Percentiles rank a stretch among this genome's conserved stretches.
Conservation (phyloP, 2,113 vertebrate species). For the Lonchura striata region DNA sequence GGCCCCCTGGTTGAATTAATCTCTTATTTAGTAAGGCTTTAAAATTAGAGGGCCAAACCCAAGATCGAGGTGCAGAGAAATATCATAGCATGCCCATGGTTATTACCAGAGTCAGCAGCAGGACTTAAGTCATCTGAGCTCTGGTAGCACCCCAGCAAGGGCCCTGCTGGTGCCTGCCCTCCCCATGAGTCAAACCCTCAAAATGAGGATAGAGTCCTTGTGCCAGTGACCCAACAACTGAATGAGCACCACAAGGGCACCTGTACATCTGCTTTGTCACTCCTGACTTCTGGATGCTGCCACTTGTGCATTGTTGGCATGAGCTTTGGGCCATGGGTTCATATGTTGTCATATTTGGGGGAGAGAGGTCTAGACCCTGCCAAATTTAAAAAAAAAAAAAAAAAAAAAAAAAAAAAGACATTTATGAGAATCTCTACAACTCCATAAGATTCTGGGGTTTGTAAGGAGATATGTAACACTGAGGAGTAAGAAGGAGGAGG, state of each 20-base stretch:
- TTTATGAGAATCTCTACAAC: not conserved
- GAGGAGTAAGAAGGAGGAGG: not conserved
- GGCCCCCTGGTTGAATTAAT: not conserved
- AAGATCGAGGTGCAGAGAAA: not conserved
- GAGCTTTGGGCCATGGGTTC: not conserved
- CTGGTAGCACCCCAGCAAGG: not conserved
- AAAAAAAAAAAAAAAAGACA: not conserved
- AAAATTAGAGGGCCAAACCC: not conserved
- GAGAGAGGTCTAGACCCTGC: not conserved
- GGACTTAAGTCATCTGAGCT: not conserved
- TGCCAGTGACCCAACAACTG: not conserved
- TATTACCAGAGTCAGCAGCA: not conserved
- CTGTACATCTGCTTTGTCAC: not conserved
- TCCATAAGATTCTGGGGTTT: not conserved
- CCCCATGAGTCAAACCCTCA: not conserved
- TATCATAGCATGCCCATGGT: not conserved
- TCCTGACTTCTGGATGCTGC: not conserved
- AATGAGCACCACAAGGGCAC: not conserved
- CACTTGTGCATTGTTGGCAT: not conserved
- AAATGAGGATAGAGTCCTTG: not conserved
- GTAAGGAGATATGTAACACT: slow-evolving; percentile 1
- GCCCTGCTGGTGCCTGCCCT: not conserved
- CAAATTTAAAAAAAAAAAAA: too few relatives aligned
- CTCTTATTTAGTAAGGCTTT: not conserved
- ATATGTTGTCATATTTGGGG: not conserved